A percentile compares a stretch with the other conserved stretches of the same genome.
These are phyloP conservation scores for Phasianus colchicus DNA, from an alignment of 2,113 vertebrate genomes.

Conservation along the genomic window DNA sequence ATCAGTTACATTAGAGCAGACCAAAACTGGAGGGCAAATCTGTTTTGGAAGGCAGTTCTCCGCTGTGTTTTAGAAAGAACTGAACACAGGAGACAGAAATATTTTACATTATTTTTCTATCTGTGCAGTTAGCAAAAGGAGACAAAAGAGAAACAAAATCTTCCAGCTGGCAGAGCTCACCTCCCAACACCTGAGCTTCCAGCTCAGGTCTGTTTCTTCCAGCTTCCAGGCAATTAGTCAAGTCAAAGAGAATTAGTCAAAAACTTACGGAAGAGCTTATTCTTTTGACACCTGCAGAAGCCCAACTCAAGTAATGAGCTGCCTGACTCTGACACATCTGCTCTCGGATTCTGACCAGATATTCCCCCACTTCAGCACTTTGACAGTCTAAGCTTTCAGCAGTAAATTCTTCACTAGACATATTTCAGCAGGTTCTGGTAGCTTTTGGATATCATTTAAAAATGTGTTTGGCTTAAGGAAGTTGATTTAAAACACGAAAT, in stretches of 20 bases:
- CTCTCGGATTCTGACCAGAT: neutral
- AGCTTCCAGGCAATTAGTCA: neutral
- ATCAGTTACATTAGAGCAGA: neutral
- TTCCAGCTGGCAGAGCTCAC: neutral
- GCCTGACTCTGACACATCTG: neutral
- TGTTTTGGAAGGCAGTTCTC: neutral
- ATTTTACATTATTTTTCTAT: neutral
- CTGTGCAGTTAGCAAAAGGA: neutral
- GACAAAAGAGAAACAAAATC: neutral
- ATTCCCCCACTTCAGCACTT: neutral
- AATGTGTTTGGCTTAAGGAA: neutral
- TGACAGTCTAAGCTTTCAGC: fast-evolving
- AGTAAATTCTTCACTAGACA: neutral
- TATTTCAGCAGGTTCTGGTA: neutral
- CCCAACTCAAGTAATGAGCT: neutral
- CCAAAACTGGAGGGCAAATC: neutral
- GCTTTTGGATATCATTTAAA: neutral
- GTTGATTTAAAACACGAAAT: neutral
- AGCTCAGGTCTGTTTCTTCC: neutral
- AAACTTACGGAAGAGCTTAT: neutral
- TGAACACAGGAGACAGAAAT: neutral
- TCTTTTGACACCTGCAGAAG: neutral
- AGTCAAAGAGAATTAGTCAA: neutral
- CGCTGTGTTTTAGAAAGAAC: neutral
- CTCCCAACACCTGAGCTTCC: neutral